phyloP scores from a whole-genome alignment of 2,113 vertebrate genomes.

The Epinephelus lanceolatus region DNA sequence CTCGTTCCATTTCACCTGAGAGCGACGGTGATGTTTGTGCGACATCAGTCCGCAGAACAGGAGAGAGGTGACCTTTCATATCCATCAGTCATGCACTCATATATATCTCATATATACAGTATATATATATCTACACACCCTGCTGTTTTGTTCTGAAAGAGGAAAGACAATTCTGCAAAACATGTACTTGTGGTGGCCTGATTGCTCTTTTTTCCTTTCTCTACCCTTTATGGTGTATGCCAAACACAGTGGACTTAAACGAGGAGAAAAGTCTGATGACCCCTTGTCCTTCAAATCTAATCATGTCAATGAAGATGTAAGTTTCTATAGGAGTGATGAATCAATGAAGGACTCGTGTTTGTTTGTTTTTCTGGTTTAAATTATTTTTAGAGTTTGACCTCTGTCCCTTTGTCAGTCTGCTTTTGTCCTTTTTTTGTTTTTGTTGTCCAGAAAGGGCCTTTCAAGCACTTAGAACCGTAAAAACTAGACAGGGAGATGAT shows the following conservation, averaged over 20 bases:
- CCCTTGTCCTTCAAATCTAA: conserved; percentile 43
- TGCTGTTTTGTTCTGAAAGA: conserved; percentile 57
- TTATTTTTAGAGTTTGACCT: conserved; percentile 51
- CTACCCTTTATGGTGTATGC: conserved; percentile 69
- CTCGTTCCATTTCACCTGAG: conserved; percentile 39
- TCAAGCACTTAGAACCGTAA: conserved; percentile 62
- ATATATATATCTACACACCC: conserved; percentile 41
- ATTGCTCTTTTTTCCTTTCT: conserved; percentile 52
- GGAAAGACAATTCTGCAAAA: conserved; percentile 61
- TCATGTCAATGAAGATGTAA: conserved; percentile 48
- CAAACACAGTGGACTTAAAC: conserved; percentile 68
- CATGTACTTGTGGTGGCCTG: conserved; percentile 62
- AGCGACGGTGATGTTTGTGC: background rate
- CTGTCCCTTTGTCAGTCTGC: conserved; percentile 25
- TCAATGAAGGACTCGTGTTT: conserved; percentile 52
- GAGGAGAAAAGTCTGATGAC: conserved; percentile 76
- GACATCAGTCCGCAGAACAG: conserved; percentile 11
- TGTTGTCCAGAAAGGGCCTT: conserved; percentile 49
- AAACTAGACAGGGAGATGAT: conserved; percentile 46
- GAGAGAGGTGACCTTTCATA: conserved; percentile 73
- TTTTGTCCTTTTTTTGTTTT: conserved; percentile 15
- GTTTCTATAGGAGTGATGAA: conserved; percentile 48
- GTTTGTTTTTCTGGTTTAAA: conserved; percentile 43
- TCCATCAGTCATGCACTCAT: conserved; percentile 82
- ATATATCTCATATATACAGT: conserved; percentile 54